Evolutionary conservation across 2,888 invertebrate genomes (phyloP).

Genomic region (Perdita meconis): DNA sequence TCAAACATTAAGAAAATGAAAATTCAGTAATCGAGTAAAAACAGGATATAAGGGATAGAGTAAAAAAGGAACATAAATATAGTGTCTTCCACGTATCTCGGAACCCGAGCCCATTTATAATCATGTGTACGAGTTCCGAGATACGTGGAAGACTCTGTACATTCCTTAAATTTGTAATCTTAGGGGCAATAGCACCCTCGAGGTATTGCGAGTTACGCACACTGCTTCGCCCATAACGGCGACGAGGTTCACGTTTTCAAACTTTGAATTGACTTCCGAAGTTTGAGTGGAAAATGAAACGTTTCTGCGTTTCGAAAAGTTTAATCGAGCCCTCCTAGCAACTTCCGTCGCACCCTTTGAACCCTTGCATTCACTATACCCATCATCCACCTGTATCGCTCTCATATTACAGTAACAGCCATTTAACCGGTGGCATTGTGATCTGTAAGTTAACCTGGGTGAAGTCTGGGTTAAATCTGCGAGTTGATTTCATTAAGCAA

Average conservation of each 20-base stretch:
- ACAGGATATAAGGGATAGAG: too few relatives aligned
- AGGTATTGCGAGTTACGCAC: not conserved
- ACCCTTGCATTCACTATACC: not conserved
- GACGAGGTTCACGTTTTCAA: conserved; percentile 24
- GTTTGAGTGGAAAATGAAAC: conserved; percentile 53
- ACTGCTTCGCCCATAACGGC: conserved; percentile 19
- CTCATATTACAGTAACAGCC: not conserved
- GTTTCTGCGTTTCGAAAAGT: conserved; percentile 47
- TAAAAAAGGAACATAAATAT: too few relatives aligned
- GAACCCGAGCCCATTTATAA: too few relatives aligned
- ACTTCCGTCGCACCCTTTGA: conserved; percentile 12
- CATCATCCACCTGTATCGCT: not conserved
- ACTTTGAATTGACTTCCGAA: conserved; percentile 56
- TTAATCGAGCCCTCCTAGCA: conserved; percentile 15
- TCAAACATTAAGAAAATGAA: too few relatives aligned
- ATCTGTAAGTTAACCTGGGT: too few relatives aligned
- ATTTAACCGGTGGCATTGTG: too few relatives aligned
- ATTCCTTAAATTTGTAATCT: conserved; percentile 8
- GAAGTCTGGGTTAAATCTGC: too few relatives aligned
- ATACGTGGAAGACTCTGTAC: not conserved
- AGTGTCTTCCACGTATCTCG: too few relatives aligned
- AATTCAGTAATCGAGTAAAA: too few relatives aligned
- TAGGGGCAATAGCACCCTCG: not conserved
- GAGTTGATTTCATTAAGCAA: too few relatives aligned
- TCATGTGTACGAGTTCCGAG: too few relatives aligned